Base-by-base conservation (phyloP, 1,140 invertebrate species). In the Drosophila mauritiana region DNA sequence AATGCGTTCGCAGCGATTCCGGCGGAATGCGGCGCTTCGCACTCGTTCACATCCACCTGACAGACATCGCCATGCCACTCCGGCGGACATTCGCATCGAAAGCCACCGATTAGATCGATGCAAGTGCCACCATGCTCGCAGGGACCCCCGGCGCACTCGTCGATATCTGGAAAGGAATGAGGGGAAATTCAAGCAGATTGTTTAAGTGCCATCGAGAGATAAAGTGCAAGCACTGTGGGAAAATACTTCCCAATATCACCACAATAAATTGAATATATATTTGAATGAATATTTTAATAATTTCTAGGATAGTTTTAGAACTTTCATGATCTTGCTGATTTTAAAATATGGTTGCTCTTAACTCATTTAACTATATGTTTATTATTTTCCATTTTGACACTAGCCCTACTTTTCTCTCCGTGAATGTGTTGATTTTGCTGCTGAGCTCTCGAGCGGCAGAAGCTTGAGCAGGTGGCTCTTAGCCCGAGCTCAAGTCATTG, bases 71-170 rank as follows among this genome's bases (percentile, higher is more conserved):
- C 97, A 73, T 95, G 95, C 97, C 97, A 98, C 25, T 97, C 96
- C 6, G 95, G 86, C 11, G 95, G 94, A 93, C 97, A 98, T 46
- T 95, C 93, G 92, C 97, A 98, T 51, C 93, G 93, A 92, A 96
- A 98, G 11, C 94, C 94, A 82, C 96, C 95, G 57, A 95, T 94
- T 51, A 96, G 93, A 90, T 97, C 96, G 22, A 96, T 93, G 92
- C 98, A 99, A 54, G 95, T 96, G 39, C 96, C 98, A 51, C 96
- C 96, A 93, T 98, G 97, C 91, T 96, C 94, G 92, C 98, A 98
- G 0, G 97, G 96, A 75, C 95, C 94, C 7, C 95, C 96, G 22
- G 94, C 94, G 86, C 97, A 98, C 91, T 98, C 97, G 92, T 97
- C 96, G 73, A 98, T 95, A 92, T 96, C 95, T 94, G 92, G 39